A percentile compares a stretch with the other conserved stretches of the same genome.
phyloP scores from a whole-genome alignment of 2,113 vertebrate genomes.

The Bufo gargarizans region DNA sequence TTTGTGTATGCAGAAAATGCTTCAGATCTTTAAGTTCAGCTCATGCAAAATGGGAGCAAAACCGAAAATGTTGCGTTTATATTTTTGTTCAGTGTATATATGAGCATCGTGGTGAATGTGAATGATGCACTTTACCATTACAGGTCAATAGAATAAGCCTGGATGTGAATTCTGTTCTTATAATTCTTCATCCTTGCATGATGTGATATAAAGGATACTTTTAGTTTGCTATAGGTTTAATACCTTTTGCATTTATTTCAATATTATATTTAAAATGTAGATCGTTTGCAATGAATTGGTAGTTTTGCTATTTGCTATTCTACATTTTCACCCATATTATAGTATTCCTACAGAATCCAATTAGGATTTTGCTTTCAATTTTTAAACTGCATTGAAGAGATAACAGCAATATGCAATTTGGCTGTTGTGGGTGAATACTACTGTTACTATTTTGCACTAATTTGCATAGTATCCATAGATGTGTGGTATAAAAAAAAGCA shows the following conservation, averaged over 20 bases:
- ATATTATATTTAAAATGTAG: neutral
- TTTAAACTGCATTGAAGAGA: neutral
- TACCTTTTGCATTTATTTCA: neutral
- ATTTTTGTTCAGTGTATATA: no score
- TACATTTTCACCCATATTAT: neutral
- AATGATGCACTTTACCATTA: no score
- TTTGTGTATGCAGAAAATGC: no score
- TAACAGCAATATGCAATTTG: neutral
- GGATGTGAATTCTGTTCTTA: no score
- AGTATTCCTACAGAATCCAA: neutral
- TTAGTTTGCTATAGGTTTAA: neutral
- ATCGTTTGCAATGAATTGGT: neutral
- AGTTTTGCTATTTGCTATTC: neutral
- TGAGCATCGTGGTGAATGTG: no score
- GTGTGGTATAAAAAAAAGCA: neutral
- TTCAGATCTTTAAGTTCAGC: no score
- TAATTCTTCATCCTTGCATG: neutral
- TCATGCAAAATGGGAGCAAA: no score
- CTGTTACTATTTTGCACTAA: neutral
- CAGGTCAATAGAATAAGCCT: no score
- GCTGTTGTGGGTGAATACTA: neutral
- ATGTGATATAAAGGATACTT: neutral
- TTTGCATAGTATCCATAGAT: neutral
- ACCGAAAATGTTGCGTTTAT: no score
- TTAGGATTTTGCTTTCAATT: neutral